These are phyloP conservation scores for Catostomus latipinnis DNA, from an alignment of 2,797 vertebrate genomes.

Conservation along the genomic window DNA sequence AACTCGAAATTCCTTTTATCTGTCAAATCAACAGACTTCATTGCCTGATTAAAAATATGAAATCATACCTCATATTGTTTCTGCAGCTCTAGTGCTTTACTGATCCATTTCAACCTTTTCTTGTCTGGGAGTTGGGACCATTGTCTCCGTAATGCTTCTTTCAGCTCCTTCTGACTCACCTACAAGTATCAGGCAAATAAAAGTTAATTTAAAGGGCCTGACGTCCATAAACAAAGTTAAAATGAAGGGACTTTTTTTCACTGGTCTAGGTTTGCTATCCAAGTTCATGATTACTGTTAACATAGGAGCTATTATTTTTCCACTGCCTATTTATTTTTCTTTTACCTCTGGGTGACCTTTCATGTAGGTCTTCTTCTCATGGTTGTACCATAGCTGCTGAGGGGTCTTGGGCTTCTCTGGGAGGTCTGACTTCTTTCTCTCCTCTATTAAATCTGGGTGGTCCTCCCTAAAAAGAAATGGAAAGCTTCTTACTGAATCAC, in stretches of 20 bases:
- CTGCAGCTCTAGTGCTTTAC: slow-evolving; percentile 84
- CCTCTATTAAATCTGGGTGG: slow-evolving; percentile 82
- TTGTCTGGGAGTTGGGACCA: slow-evolving; percentile 85
- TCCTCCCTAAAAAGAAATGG: slow-evolving; percentile 69
- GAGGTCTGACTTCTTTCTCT: slow-evolving; percentile 80
- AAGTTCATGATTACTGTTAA: too few species aligned
- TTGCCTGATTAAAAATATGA: background rate
- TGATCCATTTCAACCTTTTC: slow-evolving; percentile 84
- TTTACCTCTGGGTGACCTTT: slow-evolving; percentile 81
- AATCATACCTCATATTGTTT: slow-evolving; percentile 79
- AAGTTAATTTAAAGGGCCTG: background rate
- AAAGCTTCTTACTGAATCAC: background rate
- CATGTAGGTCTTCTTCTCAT: slow-evolving; percentile 84
- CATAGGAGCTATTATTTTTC: too few species aligned
- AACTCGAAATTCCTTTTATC: background rate
- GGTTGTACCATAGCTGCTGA: slow-evolving; percentile 85
- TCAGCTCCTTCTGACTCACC: slow-evolving; percentile 84
- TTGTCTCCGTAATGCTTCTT: slow-evolving; percentile 81
- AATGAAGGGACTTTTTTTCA: background rate
- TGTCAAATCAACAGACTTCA: background rate
- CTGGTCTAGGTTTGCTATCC: too few species aligned
- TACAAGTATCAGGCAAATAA: slow-evolving; percentile 49
- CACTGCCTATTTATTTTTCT: background rate
- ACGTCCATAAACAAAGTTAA: background rate
- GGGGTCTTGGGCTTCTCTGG: slow-evolving; percentile 85